A percentile compares a stretch with the other conserved stretches of the same genome.
Evolutionary conservation across 2,888 invertebrate genomes (phyloP).

Genomic region (Polydrusus tereticollis): DNA sequence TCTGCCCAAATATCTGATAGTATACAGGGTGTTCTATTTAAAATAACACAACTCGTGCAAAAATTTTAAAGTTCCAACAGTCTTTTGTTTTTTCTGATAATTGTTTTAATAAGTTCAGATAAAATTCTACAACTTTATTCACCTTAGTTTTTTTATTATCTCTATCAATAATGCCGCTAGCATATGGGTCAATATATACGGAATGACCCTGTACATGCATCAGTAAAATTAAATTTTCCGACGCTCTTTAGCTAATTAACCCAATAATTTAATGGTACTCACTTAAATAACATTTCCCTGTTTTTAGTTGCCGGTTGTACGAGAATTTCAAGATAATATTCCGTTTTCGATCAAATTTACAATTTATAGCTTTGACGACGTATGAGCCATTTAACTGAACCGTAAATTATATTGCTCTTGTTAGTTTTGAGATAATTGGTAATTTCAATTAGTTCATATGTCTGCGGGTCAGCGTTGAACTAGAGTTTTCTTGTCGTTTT

Average conservation of each 20-base stretch:
- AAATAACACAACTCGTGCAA: too few species aligned
- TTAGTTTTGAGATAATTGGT: background rate
- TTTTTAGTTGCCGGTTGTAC: background rate
- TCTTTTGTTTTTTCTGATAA: too few species aligned
- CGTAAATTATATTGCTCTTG: background rate
- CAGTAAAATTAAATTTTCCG: background rate
- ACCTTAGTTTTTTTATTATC: too few species aligned
- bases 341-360: background rate
- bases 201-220: too few species aligned
- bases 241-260: background rate
- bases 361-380: background rate
- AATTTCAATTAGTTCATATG: background rate
- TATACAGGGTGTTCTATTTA: too few species aligned
- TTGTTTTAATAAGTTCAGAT: too few species aligned
- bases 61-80: too few species aligned
- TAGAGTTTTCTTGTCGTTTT: too few species aligned
- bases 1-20: too few species aligned
- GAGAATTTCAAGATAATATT: background rate
- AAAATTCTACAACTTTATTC: too few species aligned
- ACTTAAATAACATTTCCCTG: constrained; percentile 5
- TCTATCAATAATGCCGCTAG: too few species aligned
- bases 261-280: background rate
- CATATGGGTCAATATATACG: too few species aligned
- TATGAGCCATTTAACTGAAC: background rate
- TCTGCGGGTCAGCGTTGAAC: background rate